These are phyloP conservation scores for Hippocampus kuda DNA, from an alignment of 2,797 vertebrate genomes.

Conservation along the genomic window DNA sequence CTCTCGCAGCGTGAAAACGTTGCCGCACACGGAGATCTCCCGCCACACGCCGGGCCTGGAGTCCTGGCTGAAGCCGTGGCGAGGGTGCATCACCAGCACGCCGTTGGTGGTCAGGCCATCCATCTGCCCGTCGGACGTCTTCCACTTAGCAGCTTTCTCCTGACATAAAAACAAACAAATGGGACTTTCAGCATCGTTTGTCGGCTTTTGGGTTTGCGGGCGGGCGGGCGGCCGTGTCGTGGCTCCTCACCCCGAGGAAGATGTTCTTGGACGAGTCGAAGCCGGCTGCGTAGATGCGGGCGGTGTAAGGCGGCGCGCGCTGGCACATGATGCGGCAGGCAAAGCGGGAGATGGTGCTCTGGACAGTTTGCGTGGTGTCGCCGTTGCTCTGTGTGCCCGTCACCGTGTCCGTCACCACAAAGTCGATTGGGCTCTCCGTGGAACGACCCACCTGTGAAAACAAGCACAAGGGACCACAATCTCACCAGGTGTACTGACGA, in stretches of 20 bases:
- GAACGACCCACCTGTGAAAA: conserved; percentile 86
- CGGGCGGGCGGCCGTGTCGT: background rate
- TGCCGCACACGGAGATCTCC: conserved; percentile 96
- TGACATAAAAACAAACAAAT: conserved; percentile 33
- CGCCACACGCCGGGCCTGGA: conserved; percentile 97
- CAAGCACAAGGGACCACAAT: background rate
- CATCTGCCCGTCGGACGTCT: conserved; percentile 90
- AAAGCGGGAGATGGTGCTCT: conserved; percentile 97
- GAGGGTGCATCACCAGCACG: conserved; percentile 96
- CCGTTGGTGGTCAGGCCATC: conserved; percentile 96
- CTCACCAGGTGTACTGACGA: no score
- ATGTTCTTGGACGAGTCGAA: conserved; percentile 99
- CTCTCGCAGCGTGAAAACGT: conserved; percentile 92
- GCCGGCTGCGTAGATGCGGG: conserved; percentile 94
- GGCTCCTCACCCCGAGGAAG: conserved; percentile 86
- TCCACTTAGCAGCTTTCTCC: conserved; percentile 99
- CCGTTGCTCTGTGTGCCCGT: conserved; percentile 90
- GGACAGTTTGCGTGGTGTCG: conserved; percentile 91
- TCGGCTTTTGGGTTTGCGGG: background rate
- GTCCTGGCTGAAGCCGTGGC: conserved; percentile 91
- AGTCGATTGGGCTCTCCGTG: conserved; percentile 95
- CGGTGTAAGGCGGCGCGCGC: conserved; percentile 86
- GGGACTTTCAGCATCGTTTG: background rate
- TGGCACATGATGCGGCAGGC: conserved; percentile 97
- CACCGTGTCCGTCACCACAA: conserved; percentile 98